Evolutionary conservation across 2,113 vertebrate species (phyloP).

Genomic region (Ramphastos sulfuratus): DNA sequence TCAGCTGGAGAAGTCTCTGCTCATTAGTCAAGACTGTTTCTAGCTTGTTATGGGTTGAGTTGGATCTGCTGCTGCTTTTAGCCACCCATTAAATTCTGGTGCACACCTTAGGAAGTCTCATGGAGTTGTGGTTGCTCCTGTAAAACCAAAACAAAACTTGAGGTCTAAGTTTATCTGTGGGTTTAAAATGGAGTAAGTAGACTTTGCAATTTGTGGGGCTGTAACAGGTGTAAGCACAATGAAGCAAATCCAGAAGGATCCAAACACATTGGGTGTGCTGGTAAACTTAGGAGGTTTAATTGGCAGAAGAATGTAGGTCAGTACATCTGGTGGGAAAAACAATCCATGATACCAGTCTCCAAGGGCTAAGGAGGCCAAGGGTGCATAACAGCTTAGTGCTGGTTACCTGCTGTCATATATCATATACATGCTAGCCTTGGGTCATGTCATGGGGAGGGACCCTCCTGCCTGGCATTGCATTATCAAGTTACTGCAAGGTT

Average conservation of each 20-base stretch:
- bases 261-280: not conserved
- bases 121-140: not conserved
- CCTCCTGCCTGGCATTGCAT: not conserved
- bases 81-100: not conserved
- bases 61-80: not conserved
- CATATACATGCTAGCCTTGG: rapidly evolving
- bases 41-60: no score
- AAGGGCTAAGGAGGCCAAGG: not conserved
- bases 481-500: not conserved
- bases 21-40: not conserved
- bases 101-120: rapidly evolving
- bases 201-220: not conserved
- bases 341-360: not conserved
- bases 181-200: not conserved
- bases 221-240: not conserved
- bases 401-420: not conserved
- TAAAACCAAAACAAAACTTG: not conserved
- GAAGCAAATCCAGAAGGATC: not conserved
- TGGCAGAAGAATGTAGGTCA: not conserved
- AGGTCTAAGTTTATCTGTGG: not conserved
- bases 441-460: not conserved
- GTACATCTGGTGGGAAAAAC: not conserved
- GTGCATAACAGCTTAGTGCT: not conserved
- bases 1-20: not conserved
- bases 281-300: not conserved